Conservation (phyloP, 2,113 vertebrate genomes). For the Etheostoma cragini region DNA sequence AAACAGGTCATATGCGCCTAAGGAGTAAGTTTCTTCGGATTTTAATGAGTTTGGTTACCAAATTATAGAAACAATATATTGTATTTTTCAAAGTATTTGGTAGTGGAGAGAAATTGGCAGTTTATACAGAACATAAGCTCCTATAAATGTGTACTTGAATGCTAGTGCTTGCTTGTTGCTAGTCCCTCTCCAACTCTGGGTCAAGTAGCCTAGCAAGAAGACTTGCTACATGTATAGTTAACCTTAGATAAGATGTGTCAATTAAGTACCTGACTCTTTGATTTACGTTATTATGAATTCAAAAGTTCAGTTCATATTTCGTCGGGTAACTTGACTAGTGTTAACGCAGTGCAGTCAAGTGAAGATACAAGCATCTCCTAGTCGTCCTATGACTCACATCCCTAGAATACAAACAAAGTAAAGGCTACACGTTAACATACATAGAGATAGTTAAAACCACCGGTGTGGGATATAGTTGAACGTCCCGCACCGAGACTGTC, state of each 20-base stretch:
- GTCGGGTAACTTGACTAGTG: not conserved
- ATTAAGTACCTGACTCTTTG: not conserved
- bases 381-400: no score
- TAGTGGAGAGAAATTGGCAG: not conserved
- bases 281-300: not conserved
- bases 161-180: not conserved
- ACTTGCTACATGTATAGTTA: not conserved
- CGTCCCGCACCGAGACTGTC: not conserved
- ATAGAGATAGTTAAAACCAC: not conserved
- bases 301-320: not conserved
- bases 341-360: not conserved
- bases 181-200: not conserved
- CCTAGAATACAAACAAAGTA: not conserved
- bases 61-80: not conserved
- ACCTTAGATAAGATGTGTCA: not conserved
- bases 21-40: slow-evolving; percentile 52
- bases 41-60: not conserved
- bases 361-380: not conserved
- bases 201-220: slow-evolving; percentile 36
- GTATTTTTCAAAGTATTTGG: not conserved
- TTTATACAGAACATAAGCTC: not conserved
- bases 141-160: not conserved
- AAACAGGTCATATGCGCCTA: slow-evolving; percentile 33
- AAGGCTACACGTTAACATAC: not conserved
- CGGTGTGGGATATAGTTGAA: not conserved